Evolutionary conservation across 1,140 invertebrate genomes (phyloP), one percentile per base, ranked within the genome.

Genomic region (Gryllus bimaculatus): DNA sequence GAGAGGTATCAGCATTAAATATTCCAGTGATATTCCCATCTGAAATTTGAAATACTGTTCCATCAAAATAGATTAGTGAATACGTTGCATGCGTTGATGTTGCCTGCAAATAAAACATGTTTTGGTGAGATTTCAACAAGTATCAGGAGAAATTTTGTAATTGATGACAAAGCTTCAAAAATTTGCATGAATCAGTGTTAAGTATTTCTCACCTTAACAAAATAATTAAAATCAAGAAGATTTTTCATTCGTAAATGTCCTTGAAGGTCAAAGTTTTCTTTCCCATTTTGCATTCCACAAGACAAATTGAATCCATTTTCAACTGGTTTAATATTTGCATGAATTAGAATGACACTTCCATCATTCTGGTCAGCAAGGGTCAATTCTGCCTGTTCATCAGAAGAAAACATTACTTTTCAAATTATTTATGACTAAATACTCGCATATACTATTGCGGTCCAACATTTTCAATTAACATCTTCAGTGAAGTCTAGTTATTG

Each of bases 81-180:
- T 85, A 84, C 54, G 85, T 84, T 49, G 84, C 82, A 80, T 86
- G 83, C 0, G 88, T 87, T 8, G 87, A 86, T 77, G 54, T 66
- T 66, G 54, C 54, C 54, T 66, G 18, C n/a, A 13, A 66, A 66
- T 66, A 13, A 18, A 66, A 66, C 54, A 66, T 39, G 26, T 39
- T 39, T 39, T 39, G 26, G 26, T 39, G 26, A 66, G 18, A 66
- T 66, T 10, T 66, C 1, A 66, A 66, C 18, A 66, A 13, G 54
- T 66, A 13, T 66, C 18, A 66, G 18, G 18, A 18, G 10, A 7
- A 66, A 10, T 66, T 66, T 66, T 13, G 7, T 66, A 18, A 18
- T 10, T 66, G 10, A 13, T 66, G 10, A 66, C 10, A 13, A n/a
- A n/a, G n/a, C n/a, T n/a, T 18, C 54, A 13, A 13, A 18, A n/a